Conservation (phyloP, 2,888 invertebrate genomes). For the Cyrtodaria siliqua region DNA sequence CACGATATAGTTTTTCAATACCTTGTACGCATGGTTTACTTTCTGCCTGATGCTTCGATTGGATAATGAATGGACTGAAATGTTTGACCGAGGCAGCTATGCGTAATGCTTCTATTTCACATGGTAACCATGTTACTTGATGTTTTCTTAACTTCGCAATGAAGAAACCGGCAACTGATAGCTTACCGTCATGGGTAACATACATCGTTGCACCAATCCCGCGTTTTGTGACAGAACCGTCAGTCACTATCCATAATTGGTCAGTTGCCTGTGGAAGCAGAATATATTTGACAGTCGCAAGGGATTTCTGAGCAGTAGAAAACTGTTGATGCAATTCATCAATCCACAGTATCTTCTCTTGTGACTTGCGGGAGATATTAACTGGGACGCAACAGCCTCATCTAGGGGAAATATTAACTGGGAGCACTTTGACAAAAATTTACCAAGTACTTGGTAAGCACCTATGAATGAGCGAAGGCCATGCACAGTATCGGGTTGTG, state of each 20-base stretch:
- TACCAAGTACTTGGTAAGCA: slow-evolving; percentile 53
- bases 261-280: slow-evolving; percentile 33
- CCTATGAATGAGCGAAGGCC: slow-evolving; percentile 53
- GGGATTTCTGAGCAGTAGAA: slow-evolving; percentile 40
- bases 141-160: slow-evolving; percentile 65
- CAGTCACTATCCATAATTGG: slow-evolving; percentile 52
- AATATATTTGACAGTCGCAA: slow-evolving; percentile 31
- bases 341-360: slow-evolving; percentile 52
- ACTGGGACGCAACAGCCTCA: slow-evolving; percentile 38
- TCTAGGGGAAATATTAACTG: slow-evolving; percentile 39
- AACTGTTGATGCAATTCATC: slow-evolving; percentile 26
- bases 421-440: slow-evolving; percentile 46
- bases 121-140: slow-evolving; percentile 66
- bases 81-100: slow-evolving; percentile 64
- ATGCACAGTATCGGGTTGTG: slow-evolving; percentile 35
- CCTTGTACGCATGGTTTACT: slow-evolving; percentile 68
- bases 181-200: slow-evolving; percentile 36
- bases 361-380: slow-evolving; percentile 10
- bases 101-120: slow-evolving; percentile 67
- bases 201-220: slow-evolving; percentile 69
- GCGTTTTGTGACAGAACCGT: slow-evolving; percentile 47
- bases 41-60: slow-evolving; percentile 50
- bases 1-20: slow-evolving; percentile 58
- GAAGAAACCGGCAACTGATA: slow-evolving; percentile 65
- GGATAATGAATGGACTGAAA: slow-evolving; percentile 66